These are phyloP conservation scores for Maniola jurtina DNA, from an alignment of 1,140 invertebrate species.

Conservation along the genomic window DNA sequence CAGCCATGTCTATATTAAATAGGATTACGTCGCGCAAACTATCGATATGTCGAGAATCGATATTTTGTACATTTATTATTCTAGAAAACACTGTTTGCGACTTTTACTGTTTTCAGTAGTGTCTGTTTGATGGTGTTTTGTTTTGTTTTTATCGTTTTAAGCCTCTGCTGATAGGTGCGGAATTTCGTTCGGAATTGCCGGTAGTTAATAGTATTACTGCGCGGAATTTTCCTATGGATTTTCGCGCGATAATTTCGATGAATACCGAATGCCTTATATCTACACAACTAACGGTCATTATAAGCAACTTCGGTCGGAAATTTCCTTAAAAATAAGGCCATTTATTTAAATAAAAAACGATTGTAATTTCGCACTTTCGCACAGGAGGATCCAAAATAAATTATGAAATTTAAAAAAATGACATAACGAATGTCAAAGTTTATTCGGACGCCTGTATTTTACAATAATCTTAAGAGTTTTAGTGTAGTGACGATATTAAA, in stretches of 20 bases:
- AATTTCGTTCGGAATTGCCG: not conserved
- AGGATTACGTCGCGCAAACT: conserved; percentile 6
- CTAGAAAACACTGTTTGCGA: not conserved
- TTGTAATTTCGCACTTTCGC: not conserved
- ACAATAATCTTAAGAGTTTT: not conserved
- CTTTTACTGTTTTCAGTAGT: conserved; percentile 5
- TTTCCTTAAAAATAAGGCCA: too few relatives aligned
- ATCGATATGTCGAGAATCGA: conserved; percentile 29
- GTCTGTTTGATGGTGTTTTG: conserved; percentile 13
- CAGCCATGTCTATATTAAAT: conserved; percentile 1
- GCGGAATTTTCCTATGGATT: too few relatives aligned
- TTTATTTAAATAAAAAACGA: too few relatives aligned
- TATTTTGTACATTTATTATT: conserved; percentile 15
- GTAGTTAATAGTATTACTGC: too few relatives aligned
- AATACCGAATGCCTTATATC: too few relatives aligned
- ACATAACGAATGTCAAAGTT: not conserved
- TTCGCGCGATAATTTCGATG: too few relatives aligned
- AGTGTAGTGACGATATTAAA: not conserved
- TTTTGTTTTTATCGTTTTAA: too few relatives aligned
- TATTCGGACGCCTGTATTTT: not conserved
- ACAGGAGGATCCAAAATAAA: not conserved
- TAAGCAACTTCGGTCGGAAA: too few relatives aligned
- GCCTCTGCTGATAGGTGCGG: not conserved
- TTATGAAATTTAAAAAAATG: not conserved
- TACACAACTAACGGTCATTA: too few relatives aligned